A percentile compares a stretch with the other conserved stretches of the same genome.
Evolutionary conservation across 2,797 vertebrate species (phyloP).

Genomic region (Channa striata): DNA sequence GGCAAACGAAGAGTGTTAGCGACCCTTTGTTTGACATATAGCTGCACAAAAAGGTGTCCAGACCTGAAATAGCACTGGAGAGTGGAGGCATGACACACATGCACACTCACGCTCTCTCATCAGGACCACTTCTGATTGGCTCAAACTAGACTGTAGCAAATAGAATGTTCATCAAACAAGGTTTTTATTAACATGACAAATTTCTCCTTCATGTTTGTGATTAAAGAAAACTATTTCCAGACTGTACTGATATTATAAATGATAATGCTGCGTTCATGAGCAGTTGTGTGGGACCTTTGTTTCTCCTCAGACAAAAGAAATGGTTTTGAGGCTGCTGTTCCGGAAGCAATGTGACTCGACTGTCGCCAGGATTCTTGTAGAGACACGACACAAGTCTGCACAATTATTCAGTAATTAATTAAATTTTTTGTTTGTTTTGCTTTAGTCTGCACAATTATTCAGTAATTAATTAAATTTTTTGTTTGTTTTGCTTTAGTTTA

Average conservation of each 20-base stretch:
- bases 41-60: slow-evolving; percentile 72
- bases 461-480: background rate
- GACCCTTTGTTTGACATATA: slow-evolving; percentile 79
- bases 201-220: background rate
- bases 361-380: slow-evolving; percentile 9
- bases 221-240: background rate
- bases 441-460: slow-evolving; percentile 25
- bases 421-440: background rate
- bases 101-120: slow-evolving; percentile 53
- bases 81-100: slow-evolving; percentile 16
- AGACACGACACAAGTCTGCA: slow-evolving; percentile 18
- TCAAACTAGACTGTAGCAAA: slow-evolving; percentile 23
- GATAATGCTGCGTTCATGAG: slow-evolving; percentile 16
- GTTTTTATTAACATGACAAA: slow-evolving; percentile 1
- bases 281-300: slow-evolving; percentile 41
- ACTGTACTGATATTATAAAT: background rate
- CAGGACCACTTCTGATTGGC: slow-evolving; percentile 78
- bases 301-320: slow-evolving; percentile 51
- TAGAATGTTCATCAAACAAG: background rate
- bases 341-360: slow-evolving; percentile 14
- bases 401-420: slow-evolving; percentile 21
- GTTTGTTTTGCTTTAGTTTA: background rate
- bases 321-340: slow-evolving; percentile 25
- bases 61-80: slow-evolving; percentile 57
- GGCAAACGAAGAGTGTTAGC: slow-evolving; percentile 43